Evolutionary conservation across 2,888 invertebrate species (phyloP), one percentile per base, ranked within the genome.

Genomic region (Parascotia fuliginaria): DNA sequence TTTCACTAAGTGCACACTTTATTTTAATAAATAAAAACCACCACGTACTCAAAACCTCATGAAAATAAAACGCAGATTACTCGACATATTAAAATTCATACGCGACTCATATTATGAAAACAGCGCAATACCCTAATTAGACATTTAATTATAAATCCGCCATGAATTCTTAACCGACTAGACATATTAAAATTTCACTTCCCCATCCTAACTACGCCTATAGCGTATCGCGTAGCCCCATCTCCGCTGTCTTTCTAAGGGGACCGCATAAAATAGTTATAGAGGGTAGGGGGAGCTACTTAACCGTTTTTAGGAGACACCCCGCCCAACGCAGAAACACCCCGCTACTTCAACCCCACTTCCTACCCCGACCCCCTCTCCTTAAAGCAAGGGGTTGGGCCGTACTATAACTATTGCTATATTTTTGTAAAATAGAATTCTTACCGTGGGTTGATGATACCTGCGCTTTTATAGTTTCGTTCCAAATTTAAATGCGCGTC

Each of bases 251-350:
- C 91, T 92, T 92, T 91, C 88, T 87, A 88, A 90, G 90, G 91
- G 91, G 90, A 89, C 91, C 87, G 79, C 89, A 91, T 92, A 92
- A 92, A 92, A 91, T 92, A 92, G 91, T 92, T 91, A 91, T 89
- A 87, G 86, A 86, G 87, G 82, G 84, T 77, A 81, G 88, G 87
- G 88, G 87, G 83, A 86, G 90, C 91, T 91, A 91, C 91, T 92
- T 91, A 90, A 89, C 90, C 89, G 91, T 92, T 92, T 92, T 92
- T 91, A 91, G 91, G 90, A 89, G 90, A 87, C 89, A 85, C 90
- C 91, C 91, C 89, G 65, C 84, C 83, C 83, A 77, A 75, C 82
- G 84, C 79, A 85, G 84, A 79, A 85, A 83, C 86, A 78, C 87
- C 87, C 85, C 77, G 73, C 85, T 79, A 79, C 87, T 84, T 83